Base-by-base conservation (phyloP, 2,797 vertebrate species). In the Hippoglossus hippoglossus region DNA sequence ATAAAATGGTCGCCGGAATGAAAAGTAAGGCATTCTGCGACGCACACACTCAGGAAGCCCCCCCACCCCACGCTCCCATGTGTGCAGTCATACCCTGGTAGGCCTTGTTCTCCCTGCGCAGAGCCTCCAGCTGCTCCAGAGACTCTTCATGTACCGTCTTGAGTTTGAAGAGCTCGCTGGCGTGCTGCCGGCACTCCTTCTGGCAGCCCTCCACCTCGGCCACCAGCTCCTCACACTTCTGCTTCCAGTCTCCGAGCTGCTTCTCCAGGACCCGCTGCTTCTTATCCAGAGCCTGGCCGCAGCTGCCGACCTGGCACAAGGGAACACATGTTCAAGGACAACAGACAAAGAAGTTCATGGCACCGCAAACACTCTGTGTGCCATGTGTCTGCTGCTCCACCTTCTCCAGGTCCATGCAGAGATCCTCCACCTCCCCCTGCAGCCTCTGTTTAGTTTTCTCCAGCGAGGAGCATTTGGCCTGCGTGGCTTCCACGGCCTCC, bases 361-460 rank as follows among this genome's bases (percentile, higher is more conserved):
- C 31, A 18, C 6, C 0, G 34, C 15, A 4, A 49, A 22, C 13
- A 3, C 10, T 1, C n/a, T 22, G 4, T 11, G 16, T 18, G 6
- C 51, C 2, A 36, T 4, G 15, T 2, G 22, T 31, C 0, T 26
- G 25, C 28, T 8, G 39, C 22, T 69, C 39, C 84, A 95, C 95
- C 94, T 96, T 95, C 83, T 96, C 95, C 74, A 96, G 88, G 81
- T 95, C 95, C 78, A 94, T 85, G 80, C 94, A 93, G 51, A 96
- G 93, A 57, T 96, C 95, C 81, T 95, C 95, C 86, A 96, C 92
- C 73, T 96, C 95, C 1, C 88, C 93, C 79, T 95, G 95, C 49
- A 96, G 83, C 71, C 94, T 91, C 87, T 96, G 95, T 36, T 94
- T 96, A 73, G 91, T 94, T 79, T 96, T 96, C 84, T 96, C 95